Evolutionary conservation across 37 sponge, comb jelly and placozoan genomes (phyloP).

Genomic region (Axinella damicornis): DNA sequence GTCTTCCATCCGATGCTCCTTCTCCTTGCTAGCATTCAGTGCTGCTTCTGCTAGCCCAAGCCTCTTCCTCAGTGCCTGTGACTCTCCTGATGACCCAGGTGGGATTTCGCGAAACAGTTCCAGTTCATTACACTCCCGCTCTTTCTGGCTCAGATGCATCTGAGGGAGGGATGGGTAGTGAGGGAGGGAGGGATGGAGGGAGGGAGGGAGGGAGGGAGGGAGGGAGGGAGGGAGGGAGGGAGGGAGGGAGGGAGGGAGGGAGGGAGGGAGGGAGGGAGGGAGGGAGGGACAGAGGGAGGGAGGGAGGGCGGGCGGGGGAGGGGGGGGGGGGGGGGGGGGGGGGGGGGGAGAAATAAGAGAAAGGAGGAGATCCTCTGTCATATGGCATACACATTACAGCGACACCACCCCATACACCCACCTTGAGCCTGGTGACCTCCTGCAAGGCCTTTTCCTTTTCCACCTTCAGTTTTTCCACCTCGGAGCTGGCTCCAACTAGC

Average conservation of each 20-base stretch:
- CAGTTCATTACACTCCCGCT: neutral
- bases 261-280: neutral
- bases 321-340: neutral
- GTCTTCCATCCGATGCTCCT: constrained; percentile 48
- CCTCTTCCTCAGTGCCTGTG: constrained; percentile 30
- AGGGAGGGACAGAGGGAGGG: neutral
- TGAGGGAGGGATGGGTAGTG: neutral
- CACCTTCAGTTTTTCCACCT: too few species aligned
- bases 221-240: neutral
- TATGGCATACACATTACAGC: too few species aligned
- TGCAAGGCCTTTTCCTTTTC: too few species aligned
- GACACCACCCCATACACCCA: neutral
- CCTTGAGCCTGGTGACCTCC: too few species aligned
- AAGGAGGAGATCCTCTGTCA: too few species aligned
- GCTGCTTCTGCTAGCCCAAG: constrained; percentile 32
- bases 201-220: neutral
- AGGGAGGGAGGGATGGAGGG: neutral
- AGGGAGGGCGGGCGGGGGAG: neutral
- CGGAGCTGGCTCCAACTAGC: neutral
- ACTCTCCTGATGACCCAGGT: neutral
- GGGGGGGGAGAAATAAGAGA: neutral
- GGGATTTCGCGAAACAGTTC: neutral
- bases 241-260: neutral
- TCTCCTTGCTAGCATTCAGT: constrained; percentile 31
- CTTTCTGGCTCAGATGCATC: neutral